Conservation (phyloP, 2,888 invertebrate genomes). For the Luperina testacea region DNA sequence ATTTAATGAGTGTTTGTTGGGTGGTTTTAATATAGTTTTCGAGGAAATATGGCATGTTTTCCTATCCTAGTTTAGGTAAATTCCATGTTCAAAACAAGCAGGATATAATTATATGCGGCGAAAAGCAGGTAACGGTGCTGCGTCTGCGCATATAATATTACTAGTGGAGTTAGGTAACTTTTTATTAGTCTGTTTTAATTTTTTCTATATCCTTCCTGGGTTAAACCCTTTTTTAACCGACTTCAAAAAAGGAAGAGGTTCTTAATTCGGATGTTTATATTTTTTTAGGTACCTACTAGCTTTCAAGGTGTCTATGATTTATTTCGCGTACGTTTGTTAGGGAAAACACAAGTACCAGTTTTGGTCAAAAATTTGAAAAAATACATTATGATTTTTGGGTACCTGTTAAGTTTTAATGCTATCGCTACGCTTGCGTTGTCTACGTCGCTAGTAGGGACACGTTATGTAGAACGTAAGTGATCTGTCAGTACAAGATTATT, state of each 20-base stretch:
- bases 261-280: too few relatives aligned
- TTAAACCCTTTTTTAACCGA: not conserved
- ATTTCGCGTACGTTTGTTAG: conserved; percentile 8
- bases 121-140: conserved; percentile 6
- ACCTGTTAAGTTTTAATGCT: conserved; percentile 34
- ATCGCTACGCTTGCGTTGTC: conserved; percentile 43
- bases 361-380: not conserved
- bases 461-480: conserved; percentile 61
- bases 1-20: conserved; percentile 57
- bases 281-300: not conserved
- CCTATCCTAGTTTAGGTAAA: conserved; percentile 39
- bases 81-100: conserved; percentile 23
- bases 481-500: conserved; percentile 66
- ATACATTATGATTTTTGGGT: not conserved
- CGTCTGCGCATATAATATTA: not conserved
- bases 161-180: not conserved
- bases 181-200: not conserved
- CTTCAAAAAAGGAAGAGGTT: too few relatives aligned
- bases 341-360: not conserved
- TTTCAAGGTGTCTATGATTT: conserved; percentile 4
- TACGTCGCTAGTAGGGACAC: conserved; percentile 67
- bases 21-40: conserved; percentile 42
- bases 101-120: not conserved
- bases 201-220: not conserved
- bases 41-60: conserved; percentile 51